Conservation (phyloP, 1,140 invertebrate species). For the Habropoda laboriosa region DNA sequence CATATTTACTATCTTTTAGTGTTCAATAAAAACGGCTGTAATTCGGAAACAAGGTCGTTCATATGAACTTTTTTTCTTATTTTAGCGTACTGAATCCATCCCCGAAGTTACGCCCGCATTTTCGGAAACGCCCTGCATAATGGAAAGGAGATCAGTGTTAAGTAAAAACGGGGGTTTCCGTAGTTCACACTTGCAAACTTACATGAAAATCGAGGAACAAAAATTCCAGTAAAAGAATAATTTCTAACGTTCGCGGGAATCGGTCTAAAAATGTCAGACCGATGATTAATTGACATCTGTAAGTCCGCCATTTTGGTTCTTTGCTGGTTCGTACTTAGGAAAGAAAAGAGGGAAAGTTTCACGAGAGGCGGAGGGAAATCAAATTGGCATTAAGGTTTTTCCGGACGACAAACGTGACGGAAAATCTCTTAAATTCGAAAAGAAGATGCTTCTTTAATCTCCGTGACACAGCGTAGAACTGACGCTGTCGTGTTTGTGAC, state of each 20-base stretch:
- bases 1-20: too few species aligned
- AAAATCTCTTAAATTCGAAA: background rate
- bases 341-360: background rate
- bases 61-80: too few species aligned
- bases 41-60: too few species aligned
- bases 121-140: too few species aligned
- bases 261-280: background rate
- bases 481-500: background rate
- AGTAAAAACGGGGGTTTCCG: too few species aligned
- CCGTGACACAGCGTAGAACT: background rate
- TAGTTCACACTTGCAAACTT: too few species aligned
- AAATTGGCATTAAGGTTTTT: conserved; percentile 7
- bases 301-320: background rate
- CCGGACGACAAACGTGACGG: background rate
- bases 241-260: background rate
- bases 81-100: too few species aligned
- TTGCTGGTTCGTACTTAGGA: background rate
- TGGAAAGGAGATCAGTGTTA: too few species aligned
- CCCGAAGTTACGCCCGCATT: too few species aligned
- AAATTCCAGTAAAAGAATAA: too few species aligned
- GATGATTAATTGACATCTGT: background rate
- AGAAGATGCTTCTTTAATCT: background rate
- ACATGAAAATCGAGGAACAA: too few species aligned
- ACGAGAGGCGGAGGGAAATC: background rate
- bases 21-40: too few species aligned